phyloP scores from a whole-genome alignment of 1,140 invertebrate genomes.

The Mizuhopecten yessoensis region DNA sequence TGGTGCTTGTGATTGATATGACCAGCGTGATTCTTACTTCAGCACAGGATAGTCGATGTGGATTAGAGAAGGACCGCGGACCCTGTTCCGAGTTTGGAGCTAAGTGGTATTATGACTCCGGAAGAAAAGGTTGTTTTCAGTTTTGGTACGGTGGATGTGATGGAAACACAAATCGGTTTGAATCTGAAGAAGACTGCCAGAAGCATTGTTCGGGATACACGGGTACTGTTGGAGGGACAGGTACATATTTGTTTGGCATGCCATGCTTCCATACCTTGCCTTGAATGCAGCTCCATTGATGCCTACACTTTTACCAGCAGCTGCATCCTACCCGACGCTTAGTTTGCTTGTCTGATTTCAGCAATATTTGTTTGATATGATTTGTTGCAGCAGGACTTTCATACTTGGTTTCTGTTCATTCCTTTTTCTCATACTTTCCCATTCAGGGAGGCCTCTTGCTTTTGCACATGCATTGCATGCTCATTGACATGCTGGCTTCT shows the following conservation, averaged over 20 bases:
- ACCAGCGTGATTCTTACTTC: slow-evolving; percentile 37
- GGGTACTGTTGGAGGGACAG: not conserved
- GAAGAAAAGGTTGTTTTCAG: not conserved
- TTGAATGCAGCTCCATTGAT: not conserved
- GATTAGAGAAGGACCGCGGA: not conserved
- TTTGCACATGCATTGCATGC: not conserved
- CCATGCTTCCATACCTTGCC: not conserved
- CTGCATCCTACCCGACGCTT: not conserved
- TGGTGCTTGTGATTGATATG: not conserved
- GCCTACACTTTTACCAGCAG: not conserved
- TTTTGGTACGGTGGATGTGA: slow-evolving; percentile 22
- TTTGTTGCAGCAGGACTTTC: not conserved
- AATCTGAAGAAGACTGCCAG: not conserved
- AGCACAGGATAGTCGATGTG: slow-evolving; percentile 13
- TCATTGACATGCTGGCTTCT: slow-evolving; percentile 23
- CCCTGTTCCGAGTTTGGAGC: not conserved
- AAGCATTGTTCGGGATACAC: not conserved
- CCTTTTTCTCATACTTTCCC: not conserved
- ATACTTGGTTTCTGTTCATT: not conserved
- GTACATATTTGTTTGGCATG: slow-evolving; percentile 1
- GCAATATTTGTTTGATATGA: not conserved
- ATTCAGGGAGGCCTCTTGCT: not conserved
- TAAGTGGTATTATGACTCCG: slow-evolving; percentile 27
- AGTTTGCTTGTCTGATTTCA: not conserved
- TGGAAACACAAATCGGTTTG: not conserved